These are phyloP conservation scores for Apodemus speciosus DNA, from an alignment of 2,113 vertebrate species.

Conservation along the genomic window DNA sequence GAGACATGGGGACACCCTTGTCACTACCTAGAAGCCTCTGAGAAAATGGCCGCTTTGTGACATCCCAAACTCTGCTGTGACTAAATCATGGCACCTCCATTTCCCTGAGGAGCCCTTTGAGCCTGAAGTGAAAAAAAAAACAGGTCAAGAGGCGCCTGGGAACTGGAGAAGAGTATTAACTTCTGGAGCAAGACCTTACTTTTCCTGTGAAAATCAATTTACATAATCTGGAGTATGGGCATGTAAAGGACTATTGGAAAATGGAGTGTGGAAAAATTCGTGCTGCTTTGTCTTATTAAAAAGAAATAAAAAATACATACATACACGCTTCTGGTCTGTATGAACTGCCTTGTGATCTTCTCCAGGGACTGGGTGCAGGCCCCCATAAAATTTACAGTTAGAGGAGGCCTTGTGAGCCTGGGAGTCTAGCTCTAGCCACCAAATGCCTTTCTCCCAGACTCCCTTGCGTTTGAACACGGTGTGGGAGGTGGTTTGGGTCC, in stretches of 20 bases:
- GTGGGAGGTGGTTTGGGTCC: neutral
- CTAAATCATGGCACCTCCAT: neutral
- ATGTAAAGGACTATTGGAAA: neutral
- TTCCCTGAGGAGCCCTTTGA: neutral
- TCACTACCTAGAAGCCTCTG: neutral
- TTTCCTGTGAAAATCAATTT: neutral
- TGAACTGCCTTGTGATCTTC: neutral
- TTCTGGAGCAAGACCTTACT: neutral
- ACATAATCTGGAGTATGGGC: neutral
- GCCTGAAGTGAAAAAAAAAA: neutral
- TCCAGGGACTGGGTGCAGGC: neutral
- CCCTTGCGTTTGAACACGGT: neutral
- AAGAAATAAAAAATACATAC: neutral
- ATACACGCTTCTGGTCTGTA: neutral
- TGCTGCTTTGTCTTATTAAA: neutral
- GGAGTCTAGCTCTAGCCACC: neutral
- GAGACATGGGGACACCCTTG: neutral
- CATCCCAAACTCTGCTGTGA: neutral
- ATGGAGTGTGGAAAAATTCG: neutral
- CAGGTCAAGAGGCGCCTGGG: neutral
- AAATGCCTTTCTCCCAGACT: slow-evolving; percentile 3
- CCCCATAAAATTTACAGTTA: neutral
- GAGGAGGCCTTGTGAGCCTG: neutral
- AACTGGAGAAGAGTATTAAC: neutral
- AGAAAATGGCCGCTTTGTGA: neutral